A percentile compares a stretch with the other conserved stretches of the same genome.
phyloP scores from a whole-genome alignment of 2,797 vertebrate species.

The Urophycis tenuis region DNA sequence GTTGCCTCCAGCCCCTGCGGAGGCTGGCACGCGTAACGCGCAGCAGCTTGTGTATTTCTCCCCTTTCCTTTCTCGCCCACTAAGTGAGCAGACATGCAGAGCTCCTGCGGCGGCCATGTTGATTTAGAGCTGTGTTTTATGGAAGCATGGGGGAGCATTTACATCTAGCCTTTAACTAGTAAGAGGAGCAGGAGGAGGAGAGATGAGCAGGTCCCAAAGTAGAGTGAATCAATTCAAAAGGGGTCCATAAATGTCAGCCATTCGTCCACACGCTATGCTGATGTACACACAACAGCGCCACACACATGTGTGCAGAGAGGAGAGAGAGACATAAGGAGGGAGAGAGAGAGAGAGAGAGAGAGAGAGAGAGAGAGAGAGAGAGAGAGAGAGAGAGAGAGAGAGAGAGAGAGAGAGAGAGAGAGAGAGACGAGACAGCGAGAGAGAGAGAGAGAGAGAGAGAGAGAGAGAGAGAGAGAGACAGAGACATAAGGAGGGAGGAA shows the following conservation, averaged over 20 bases:
- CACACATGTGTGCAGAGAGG: conserved; percentile 34
- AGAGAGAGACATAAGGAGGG: conserved; percentile 31
- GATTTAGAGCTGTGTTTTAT: not conserved
- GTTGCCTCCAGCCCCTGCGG: no score
- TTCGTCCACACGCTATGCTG: conserved; percentile 66
- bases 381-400: conserved; percentile 21
- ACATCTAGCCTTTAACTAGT: conserved; percentile 40
- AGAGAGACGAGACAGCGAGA: no score
- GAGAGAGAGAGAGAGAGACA: conserved; percentile 7
- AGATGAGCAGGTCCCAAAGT: not conserved
- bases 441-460: conserved; percentile 17
- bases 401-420: conserved; percentile 35
- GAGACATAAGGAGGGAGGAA: conserved; percentile 35
- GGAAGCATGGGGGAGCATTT: conserved; percentile 1
- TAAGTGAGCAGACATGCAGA: not conserved
- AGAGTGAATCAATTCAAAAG: conserved; percentile 38
- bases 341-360: conserved; percentile 7
- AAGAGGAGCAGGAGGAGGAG: conserved; percentile 20
- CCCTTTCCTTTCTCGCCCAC: not conserved
- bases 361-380: no score
- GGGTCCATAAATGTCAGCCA: conserved; percentile 63
- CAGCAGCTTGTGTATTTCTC: no score
- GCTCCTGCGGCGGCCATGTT: not conserved
- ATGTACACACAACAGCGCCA: conserved; percentile 50
- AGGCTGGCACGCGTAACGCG: no score